Evolutionary conservation across 2,113 vertebrate species (phyloP).

Genomic region (Tichodroma muraria): DNA sequence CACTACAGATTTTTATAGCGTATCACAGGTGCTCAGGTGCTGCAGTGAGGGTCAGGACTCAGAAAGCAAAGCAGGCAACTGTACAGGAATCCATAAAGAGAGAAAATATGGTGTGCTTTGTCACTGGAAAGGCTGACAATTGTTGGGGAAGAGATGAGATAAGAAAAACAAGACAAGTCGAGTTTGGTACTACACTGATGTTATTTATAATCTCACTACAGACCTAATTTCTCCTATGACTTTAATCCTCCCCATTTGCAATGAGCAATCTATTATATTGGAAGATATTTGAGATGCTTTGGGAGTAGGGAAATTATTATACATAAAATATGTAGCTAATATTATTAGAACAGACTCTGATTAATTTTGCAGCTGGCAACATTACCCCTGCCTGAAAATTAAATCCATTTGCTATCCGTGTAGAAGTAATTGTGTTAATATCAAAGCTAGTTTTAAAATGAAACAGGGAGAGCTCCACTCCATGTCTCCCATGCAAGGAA

Average conservation of each 20-base stretch:
- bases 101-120: neutral
- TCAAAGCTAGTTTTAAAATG: neutral
- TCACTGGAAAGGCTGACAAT: neutral
- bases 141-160: neutral
- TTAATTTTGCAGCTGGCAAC: conserved; percentile 35
- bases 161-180: neutral
- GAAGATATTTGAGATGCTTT: neutral
- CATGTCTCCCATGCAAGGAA: neutral
- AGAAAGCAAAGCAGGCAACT: neutral
- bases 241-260: neutral
- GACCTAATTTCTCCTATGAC: neutral
- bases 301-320: neutral
- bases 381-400: conserved; percentile 5
- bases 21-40: neutral
- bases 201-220: conserved; percentile 16
- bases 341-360: conserved; percentile 39
- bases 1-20: neutral
- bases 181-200: neutral
- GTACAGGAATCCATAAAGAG: neutral
- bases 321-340: conserved; percentile 19
- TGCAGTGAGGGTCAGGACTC: neutral
- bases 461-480: neutral
- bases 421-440: conserved; percentile 33
- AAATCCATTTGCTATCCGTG: neutral
- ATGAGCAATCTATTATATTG: neutral